phyloP scores from a whole-genome alignment of 2,113 vertebrate species.

The Psettodes erumei region DNA sequence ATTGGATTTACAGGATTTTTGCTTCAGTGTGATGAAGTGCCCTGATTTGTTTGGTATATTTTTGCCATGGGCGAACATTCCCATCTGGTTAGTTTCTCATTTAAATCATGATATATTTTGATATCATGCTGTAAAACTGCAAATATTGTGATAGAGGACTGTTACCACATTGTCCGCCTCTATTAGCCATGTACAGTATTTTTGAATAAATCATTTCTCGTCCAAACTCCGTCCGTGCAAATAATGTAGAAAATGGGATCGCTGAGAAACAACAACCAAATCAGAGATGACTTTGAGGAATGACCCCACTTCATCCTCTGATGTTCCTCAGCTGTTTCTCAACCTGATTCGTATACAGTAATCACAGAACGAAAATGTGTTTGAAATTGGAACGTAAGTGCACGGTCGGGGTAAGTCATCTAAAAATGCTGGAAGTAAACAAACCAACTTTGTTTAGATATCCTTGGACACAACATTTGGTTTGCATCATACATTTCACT shows the following conservation, averaged over 20 bases:
- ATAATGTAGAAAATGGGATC: conserved; percentile 36
- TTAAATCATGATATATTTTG: not conserved
- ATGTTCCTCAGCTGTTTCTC: conserved; percentile 44
- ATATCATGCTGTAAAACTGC: conserved; percentile 1
- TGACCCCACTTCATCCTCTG: conserved; percentile 24
- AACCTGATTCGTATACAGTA: conserved; percentile 19
- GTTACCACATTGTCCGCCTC: conserved; percentile 4
- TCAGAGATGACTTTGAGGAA: conserved; percentile 38
- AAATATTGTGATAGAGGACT: conserved; percentile 1
- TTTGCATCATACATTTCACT: conserved; percentile 67
- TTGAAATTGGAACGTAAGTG: conserved; percentile 55
- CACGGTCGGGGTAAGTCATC: conserved; percentile 43
- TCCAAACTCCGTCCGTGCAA: conserved; percentile 45
- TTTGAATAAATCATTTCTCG: conserved; percentile 33
- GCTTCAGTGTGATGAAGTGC: conserved; percentile 40
- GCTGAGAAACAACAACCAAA: conserved; percentile 35
- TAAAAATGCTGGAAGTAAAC: conserved; percentile 69
- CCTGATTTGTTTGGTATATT: conserved; percentile 26
- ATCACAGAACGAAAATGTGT: conserved; percentile 56
- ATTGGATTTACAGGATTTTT: conserved; percentile 55
- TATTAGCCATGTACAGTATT: conserved; percentile 2
- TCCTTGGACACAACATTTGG: conserved; percentile 77
- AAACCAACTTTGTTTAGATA: conserved; percentile 72
- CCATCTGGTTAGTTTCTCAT: not conserved
- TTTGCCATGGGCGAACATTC: conserved; percentile 14